phyloP scores from a whole-genome alignment of 2,888 invertebrate genomes.

The Eupithecia tripunctaria region DNA sequence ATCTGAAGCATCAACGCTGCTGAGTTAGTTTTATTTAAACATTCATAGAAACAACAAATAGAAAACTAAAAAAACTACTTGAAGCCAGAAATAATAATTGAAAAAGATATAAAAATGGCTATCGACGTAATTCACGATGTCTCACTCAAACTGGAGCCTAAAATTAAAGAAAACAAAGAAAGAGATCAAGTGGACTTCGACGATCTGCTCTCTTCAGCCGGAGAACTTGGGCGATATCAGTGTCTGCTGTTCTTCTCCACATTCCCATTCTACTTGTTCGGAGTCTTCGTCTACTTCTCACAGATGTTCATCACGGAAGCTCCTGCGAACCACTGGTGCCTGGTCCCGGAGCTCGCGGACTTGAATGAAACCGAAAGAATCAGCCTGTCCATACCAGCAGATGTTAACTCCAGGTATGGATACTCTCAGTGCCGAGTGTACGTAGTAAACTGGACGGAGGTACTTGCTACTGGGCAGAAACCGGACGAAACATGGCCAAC shows the following conservation, averaged over 20 bases:
- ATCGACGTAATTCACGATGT: conserved; percentile 30
- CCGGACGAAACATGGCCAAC: conserved; percentile 58
- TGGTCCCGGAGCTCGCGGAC: conserved; percentile 54
- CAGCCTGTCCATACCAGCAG: conserved; percentile 50
- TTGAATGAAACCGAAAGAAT: conserved; percentile 50
- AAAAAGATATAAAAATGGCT: conserved; percentile 37
- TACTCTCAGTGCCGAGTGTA: conserved; percentile 62
- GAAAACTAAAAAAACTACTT: neutral
- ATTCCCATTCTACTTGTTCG: conserved; percentile 53
- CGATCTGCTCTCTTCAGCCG: conserved; percentile 52
- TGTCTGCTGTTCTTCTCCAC: conserved; percentile 50
- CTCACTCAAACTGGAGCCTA: conserved; percentile 20
- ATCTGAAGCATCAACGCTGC: conserved; percentile 2
- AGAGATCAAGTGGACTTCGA: conserved; percentile 49
- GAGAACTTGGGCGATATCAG: conserved; percentile 55
- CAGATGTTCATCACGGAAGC: conserved; percentile 56
- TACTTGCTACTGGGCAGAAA: conserved; percentile 48
- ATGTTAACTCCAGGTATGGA: conserved; percentile 54
- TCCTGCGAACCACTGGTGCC: conserved; percentile 55
- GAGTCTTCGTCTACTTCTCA: conserved; percentile 51
- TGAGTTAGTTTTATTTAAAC: conserved; percentile 23
- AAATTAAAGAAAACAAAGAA: conserved; percentile 36
- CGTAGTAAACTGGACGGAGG: conserved; percentile 62
- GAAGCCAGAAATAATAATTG: neutral
- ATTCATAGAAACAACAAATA: conserved; percentile 19